Conservation (phyloP, 1,140 invertebrate genomes). For the Calosoma granatense region DNA sequence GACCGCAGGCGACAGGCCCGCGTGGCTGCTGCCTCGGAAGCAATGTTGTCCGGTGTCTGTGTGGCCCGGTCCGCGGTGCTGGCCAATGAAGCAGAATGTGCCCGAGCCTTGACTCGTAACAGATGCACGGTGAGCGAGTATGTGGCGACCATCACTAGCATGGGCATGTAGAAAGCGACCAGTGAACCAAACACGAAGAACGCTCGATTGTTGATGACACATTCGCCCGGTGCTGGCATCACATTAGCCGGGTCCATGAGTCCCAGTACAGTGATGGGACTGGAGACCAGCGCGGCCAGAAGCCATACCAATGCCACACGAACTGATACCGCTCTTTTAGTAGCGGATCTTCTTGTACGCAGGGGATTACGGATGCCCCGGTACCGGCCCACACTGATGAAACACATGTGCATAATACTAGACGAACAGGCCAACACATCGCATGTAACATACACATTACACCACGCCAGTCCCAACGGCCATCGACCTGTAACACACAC, state of each 20-base stretch:
- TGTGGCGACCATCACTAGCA: constrained; percentile 83
- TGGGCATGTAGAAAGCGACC: constrained; percentile 87
- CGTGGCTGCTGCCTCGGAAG: constrained; percentile 40
- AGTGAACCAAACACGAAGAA: constrained; percentile 84
- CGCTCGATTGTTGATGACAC: constrained; percentile 76
- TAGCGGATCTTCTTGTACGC: constrained; percentile 64
- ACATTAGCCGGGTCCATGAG: constrained; percentile 52
- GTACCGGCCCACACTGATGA: constrained; percentile 88
- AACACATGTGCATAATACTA: constrained; percentile 96
- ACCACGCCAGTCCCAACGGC: constrained; percentile 79
- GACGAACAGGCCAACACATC: constrained; percentile 92
- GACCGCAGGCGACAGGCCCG: constrained; percentile 52
- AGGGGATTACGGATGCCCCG: constrained; percentile 84
- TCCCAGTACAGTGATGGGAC: constrained; percentile 78
- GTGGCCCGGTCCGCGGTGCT: constrained; percentile 48
- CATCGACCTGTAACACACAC: constrained; percentile 66
- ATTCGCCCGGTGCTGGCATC: constrained; percentile 60
- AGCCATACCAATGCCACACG: constrained; percentile 81
- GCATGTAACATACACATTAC: constrained; percentile 87
- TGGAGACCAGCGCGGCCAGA: constrained; percentile 74
- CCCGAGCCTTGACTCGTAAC: constrained; percentile 57
- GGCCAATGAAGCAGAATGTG: constrained; percentile 24
- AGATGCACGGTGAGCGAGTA: constrained; percentile 82
- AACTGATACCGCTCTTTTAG: constrained; percentile 64
- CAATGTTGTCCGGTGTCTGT: constrained; percentile 58